Evolutionary conservation across 2,797 vertebrate species (phyloP).

Genomic region (Lepus oiostolus): DNA sequence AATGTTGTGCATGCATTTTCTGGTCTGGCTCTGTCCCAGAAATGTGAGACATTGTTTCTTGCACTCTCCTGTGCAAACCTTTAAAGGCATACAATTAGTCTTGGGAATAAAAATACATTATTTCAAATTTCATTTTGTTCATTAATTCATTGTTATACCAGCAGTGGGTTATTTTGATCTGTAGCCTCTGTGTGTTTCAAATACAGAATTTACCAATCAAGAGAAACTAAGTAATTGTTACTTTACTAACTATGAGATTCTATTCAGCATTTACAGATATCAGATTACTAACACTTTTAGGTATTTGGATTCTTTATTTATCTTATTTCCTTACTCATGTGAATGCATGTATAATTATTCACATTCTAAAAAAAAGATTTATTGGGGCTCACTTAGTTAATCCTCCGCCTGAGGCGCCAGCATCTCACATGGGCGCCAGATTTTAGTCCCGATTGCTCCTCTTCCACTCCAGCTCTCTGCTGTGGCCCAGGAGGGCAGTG

Average conservation of each 20-base stretch:
- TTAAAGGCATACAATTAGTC: background rate
- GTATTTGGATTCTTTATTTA: background rate
- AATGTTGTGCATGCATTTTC: background rate
- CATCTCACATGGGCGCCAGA: no score
- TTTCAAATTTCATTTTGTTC: background rate
- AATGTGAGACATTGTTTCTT: background rate
- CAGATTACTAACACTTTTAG: constrained; percentile 20
- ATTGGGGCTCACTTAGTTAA: no score
- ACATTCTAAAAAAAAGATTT: background rate
- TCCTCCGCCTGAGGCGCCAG: no score
- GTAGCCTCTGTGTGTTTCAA: background rate
- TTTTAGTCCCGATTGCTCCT: no score
- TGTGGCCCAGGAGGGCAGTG: no score
- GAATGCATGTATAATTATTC: background rate
- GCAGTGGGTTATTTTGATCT: background rate
- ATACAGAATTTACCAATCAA: background rate
- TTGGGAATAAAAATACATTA: background rate
- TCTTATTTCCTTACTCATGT: background rate
- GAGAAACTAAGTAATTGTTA: background rate
- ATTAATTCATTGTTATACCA: background rate
- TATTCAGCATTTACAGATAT: background rate
- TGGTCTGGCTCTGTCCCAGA: background rate
- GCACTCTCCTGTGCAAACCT: background rate
- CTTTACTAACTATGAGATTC: background rate
- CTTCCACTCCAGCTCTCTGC: no score